Percentiles rank a stretch among this genome's conserved stretches.
These are phyloP conservation scores for Melierax canorus DNA, from an alignment of 2,113 vertebrate species.

Conservation along the genomic window DNA sequence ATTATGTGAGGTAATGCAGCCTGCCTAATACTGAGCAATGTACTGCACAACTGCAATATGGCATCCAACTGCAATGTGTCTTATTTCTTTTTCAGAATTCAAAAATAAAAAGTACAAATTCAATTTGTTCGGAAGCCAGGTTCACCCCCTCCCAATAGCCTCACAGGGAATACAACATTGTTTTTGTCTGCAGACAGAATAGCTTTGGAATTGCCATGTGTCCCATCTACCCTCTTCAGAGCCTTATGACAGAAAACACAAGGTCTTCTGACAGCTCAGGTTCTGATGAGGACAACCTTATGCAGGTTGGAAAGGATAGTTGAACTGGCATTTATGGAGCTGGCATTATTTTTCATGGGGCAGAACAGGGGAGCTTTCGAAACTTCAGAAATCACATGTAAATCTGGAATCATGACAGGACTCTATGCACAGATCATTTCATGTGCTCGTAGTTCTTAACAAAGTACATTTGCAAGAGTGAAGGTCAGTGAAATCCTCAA, in stretches of 20 bases:
- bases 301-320: neutral
- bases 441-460: neutral
- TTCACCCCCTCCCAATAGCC: neutral
- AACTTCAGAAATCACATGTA: neutral
- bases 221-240: neutral
- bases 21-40: neutral
- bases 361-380: neutral
- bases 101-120: neutral
- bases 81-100: neutral
- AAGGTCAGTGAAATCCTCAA: neutral
- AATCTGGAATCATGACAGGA: neutral
- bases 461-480: neutral
- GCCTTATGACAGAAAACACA: neutral
- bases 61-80: neutral
- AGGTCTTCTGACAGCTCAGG: neutral
- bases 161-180: fast-evolving
- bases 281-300: neutral
- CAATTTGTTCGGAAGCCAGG: neutral
- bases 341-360: neutral
- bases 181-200: neutral
- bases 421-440: neutral
- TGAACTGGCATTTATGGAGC: neutral
- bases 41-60: neutral
- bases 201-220: neutral
- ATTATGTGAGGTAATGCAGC: neutral